Conservation (phyloP, 1,140 invertebrate species). For the Lepidurus couesii region DNA sequence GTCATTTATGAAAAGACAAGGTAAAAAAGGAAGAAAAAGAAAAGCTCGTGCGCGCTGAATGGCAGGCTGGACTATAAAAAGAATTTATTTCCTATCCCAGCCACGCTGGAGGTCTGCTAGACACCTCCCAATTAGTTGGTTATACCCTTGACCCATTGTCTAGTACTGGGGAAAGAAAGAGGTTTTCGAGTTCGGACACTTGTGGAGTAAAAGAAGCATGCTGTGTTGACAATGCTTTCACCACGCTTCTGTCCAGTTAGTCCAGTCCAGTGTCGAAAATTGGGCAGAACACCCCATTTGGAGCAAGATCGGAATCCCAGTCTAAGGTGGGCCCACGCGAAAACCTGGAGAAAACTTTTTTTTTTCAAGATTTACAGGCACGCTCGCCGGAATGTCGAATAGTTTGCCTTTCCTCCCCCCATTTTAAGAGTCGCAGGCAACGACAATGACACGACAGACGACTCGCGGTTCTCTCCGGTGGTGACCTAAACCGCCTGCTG, state of each 20-base stretch:
- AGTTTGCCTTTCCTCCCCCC: background rate
- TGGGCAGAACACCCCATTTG: slow-evolving; percentile 6
- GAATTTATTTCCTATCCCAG: background rate
- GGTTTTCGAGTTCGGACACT: background rate
- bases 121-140: slow-evolving; percentile 10
- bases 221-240: slow-evolving; percentile 22
- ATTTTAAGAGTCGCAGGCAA: background rate
- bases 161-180: background rate
- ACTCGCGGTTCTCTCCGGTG: background rate
- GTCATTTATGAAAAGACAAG: background rate
- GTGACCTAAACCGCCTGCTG: slow-evolving; percentile 8
- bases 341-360: background rate
- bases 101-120: slow-evolving; percentile 4
- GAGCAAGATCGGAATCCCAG: background rate
- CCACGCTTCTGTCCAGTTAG: slow-evolving; percentile 17
- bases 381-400: slow-evolving; percentile 8
- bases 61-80: background rate
- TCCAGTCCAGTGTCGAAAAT: background rate
- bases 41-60: slow-evolving; percentile 12
- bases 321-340: background rate
- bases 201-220: background rate
- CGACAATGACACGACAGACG: slow-evolving; percentile 13
- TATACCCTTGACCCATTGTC: background rate
- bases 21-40: background rate
- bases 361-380: background rate